Evolutionary conservation across 53 echinoderm and acorn worm species (phyloP).

Genomic region (Holothuria scabra): DNA sequence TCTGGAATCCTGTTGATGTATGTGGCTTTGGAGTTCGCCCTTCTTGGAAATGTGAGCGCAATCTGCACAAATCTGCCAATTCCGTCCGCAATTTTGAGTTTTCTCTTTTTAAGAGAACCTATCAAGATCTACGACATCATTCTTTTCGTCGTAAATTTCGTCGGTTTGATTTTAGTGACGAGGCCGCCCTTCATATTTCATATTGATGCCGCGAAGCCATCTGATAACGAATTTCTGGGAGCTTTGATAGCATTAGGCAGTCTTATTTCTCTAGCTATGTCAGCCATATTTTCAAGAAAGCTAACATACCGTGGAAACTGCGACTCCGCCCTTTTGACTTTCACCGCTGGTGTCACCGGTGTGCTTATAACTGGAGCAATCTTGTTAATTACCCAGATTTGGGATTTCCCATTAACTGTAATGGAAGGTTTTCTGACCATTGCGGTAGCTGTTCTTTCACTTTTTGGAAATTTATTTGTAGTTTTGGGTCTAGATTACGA

Average conservation of each 20-base stretch:
- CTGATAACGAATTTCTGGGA: conserved; percentile 2
- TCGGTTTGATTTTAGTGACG: conserved; percentile 7
- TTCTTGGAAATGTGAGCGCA: conserved; percentile 24
- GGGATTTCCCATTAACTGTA: neutral
- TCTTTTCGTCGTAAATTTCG: conserved; percentile 17
- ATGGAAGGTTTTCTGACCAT: neutral
- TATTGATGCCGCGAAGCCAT: neutral
- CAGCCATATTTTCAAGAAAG: conserved; percentile 30
- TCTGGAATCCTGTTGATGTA: conserved; percentile 5
- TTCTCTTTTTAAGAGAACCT: neutral
- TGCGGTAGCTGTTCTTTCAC: neutral
- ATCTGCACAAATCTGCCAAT: conserved; percentile 27
- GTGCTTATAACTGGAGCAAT: neutral
- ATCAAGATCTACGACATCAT: neutral
- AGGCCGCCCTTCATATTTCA: conserved; percentile 26
- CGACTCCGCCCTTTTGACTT: conserved; percentile 10
- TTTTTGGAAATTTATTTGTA: conserved; percentile 12
- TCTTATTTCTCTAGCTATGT: neutral
- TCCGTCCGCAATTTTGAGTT: neutral
- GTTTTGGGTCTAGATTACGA: neutral
- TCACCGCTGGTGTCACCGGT: neutral
- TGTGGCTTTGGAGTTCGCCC: conserved; percentile 8
- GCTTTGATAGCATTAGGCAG: conserved; percentile 1
- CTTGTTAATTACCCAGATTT: neutral
- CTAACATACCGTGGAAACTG: conserved; percentile 13